Evolutionary conservation across 2,797 vertebrate species (phyloP).

Genomic region (Sebastes kiyomatsui): DNA sequence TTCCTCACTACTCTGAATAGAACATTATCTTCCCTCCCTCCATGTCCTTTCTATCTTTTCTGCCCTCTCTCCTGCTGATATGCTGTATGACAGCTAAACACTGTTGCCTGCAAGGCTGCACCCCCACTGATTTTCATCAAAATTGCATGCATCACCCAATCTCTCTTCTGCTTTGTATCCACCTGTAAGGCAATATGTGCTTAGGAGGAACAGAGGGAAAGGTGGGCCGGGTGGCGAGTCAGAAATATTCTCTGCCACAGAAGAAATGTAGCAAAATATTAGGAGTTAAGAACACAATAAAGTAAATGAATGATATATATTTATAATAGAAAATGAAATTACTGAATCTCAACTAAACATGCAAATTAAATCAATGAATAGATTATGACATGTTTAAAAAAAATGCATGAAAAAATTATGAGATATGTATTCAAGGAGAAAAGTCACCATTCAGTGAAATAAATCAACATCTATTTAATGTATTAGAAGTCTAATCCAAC

Average conservation of each 20-base stretch:
- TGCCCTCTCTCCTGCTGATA: slow-evolving; percentile 59
- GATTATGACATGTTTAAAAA: not conserved
- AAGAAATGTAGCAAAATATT: not conserved
- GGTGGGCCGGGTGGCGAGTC: not conserved
- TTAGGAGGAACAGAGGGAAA: slow-evolving; percentile 22
- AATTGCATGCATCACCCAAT: slow-evolving; percentile 64
- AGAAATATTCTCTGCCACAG: not conserved
- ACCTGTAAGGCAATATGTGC: slow-evolving; percentile 47
- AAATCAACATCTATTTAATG: not conserved
- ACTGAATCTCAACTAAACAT: not conserved
- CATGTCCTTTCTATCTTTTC: slow-evolving; percentile 33
- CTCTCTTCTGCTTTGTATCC: slow-evolving; percentile 50
- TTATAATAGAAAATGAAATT: not conserved
- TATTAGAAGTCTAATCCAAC: not conserved
- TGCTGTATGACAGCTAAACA: slow-evolving; percentile 67
- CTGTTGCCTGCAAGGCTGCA: slow-evolving; percentile 45
- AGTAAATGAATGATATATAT: not conserved
- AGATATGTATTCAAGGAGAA: not conserved
- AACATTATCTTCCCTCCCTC: slow-evolving; percentile 46
- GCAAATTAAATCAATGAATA: not conserved
- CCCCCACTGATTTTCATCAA: slow-evolving; percentile 72
- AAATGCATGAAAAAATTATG: no score
- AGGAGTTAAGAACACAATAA: not conserved
- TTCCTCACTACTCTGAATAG: slow-evolving; percentile 35
- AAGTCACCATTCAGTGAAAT: not conserved